Evolutionary conservation across 2,888 invertebrate species (phyloP), one percentile per base, ranked within the genome.

Genomic region (Acleris cristana): DNA sequence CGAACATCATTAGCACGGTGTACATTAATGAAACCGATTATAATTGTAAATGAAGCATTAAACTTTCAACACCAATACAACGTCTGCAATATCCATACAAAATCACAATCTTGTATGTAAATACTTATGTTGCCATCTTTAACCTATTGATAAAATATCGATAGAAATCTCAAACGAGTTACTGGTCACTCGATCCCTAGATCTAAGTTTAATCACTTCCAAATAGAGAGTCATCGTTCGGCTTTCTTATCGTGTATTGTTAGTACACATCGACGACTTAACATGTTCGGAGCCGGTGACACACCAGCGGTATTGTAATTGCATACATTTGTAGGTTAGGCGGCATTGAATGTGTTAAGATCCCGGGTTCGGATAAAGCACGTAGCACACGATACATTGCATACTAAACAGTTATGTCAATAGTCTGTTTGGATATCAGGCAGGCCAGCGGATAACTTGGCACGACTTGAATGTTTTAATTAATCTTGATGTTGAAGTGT

Each of bases 331-430:
- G 40, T 40, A 14, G 40, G 4, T 40, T 14, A 40, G 14, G 40
- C 2, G 40, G 40, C 40, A 14, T 3, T 12, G 40, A 14, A 40
- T 40, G 14, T 40, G 40, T 40, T 40, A 19, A 52, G 61, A 66
- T 62, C 52, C 21, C 44, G 44, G 18, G 44, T 30, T 44, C n/a
- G 23, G 67, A 67, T 67, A 67, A 58, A 52, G 62, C 67, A 67
- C 67, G 67, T 67, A 58, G 53, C 34, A 53, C 56, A 53, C 57
- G 61, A 62, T 61, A 51, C 53, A 58, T 66, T 26, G 63, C 67
- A 63, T 62, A 67, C 62, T 53, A 63, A 67, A 67, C 62, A 58
- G 63, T 63, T 62, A 65, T 55, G 61, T 67, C 67, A 67, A 63
- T 67, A 63, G 45, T 48, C 49, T 12, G 40, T 34, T 61, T n/a